A percentile compares a stretch with the other conserved stretches of the same genome.
phyloP scores from a whole-genome alignment of 2,113 vertebrate species.

The Bothrops jararaca region DNA sequence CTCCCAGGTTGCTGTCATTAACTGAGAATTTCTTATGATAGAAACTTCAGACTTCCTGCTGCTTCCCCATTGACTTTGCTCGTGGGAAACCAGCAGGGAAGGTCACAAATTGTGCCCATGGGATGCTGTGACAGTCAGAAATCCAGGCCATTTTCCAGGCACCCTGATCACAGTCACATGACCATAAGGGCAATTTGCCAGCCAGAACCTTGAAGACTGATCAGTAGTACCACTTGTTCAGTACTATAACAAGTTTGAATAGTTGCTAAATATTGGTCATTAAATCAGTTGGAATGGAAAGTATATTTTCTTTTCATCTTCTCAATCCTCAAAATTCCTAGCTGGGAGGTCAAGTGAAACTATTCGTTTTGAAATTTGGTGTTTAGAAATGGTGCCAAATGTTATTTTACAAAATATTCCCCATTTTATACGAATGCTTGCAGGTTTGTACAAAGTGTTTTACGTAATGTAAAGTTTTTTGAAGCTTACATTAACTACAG shows the following conservation, averaged over 20 bases:
- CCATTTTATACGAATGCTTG: background rate
- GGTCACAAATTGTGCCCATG: background rate
- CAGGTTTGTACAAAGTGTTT: background rate
- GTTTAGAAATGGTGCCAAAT: background rate
- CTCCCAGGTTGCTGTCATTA: background rate
- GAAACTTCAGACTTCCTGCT: background rate
- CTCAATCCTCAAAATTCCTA: background rate
- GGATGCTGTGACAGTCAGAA: background rate
- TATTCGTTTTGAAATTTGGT: background rate
- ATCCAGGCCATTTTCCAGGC: background rate
- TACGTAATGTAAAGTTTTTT: background rate
- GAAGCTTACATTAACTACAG: background rate
- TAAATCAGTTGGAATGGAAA: background rate
- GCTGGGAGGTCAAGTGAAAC: background rate
- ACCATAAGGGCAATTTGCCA: background rate
- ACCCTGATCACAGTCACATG: background rate
- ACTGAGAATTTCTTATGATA: background rate
- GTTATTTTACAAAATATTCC: background rate
- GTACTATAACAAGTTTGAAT: background rate
- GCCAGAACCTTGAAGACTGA: background rate
- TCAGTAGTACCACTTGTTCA: background rate
- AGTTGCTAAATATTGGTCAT: background rate
- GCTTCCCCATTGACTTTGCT: background rate
- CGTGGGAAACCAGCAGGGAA: background rate
- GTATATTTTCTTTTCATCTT: background rate